Evolutionary conservation across 1,140 invertebrate genomes (phyloP).

Genomic region (Stegodyphus dumicola): DNA sequence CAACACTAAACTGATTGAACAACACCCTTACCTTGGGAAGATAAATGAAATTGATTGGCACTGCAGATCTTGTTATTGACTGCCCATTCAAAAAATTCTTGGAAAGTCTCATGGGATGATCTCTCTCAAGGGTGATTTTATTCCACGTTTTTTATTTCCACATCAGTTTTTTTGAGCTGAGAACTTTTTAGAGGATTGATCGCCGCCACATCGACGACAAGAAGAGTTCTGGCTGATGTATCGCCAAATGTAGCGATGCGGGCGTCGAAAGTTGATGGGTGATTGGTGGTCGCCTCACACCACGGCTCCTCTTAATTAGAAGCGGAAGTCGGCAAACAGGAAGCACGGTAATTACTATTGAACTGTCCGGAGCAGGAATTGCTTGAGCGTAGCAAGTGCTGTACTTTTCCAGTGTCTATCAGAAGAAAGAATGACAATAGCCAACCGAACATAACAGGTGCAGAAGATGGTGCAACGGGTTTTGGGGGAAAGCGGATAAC

Average conservation of each 20-base stretch:
- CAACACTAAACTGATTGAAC: too few relatives aligned
- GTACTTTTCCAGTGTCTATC: not conserved
- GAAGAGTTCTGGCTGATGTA: not conserved
- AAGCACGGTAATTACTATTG: conserved; percentile 60
- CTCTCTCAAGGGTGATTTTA: too few relatives aligned
- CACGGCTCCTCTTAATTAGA: conserved; percentile 57
- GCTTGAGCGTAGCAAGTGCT: conserved; percentile 12
- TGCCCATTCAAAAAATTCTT: too few relatives aligned
- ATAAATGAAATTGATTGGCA: too few relatives aligned
- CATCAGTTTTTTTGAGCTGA: too few relatives aligned
- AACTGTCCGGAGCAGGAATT: conserved; percentile 44
- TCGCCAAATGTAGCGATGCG: conserved; percentile 16
- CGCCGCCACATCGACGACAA: not conserved
- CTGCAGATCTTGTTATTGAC: too few relatives aligned
- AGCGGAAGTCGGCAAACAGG: conserved; percentile 58
- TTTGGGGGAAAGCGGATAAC: conserved; percentile 20
- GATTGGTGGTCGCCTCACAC: conserved; percentile 38
- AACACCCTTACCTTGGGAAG: too few relatives aligned
- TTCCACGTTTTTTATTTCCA: too few relatives aligned
- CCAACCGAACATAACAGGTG: conserved; percentile 20
- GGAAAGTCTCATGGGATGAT: too few relatives aligned
- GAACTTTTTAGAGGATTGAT: too few relatives aligned
- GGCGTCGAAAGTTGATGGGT: conserved; percentile 13
- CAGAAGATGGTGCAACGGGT: conserved; percentile 17
- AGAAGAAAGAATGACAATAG: not conserved